These are phyloP conservation scores for Dryoscopus gambensis DNA, from an alignment of 2,113 vertebrate species.

Conservation along the genomic window DNA sequence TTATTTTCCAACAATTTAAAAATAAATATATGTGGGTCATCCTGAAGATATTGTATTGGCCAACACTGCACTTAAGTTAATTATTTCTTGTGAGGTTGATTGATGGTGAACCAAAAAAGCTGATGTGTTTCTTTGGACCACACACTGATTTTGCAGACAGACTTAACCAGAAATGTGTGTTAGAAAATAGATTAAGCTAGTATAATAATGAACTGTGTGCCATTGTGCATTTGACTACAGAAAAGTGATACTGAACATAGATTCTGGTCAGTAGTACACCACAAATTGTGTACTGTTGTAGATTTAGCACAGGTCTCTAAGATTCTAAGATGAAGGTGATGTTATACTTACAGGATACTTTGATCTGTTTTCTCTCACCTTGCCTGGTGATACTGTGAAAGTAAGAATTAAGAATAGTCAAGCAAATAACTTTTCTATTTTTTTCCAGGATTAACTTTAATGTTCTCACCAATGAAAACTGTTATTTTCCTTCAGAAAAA, in stretches of 20 bases:
- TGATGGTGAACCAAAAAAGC: neutral
- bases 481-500: neutral
- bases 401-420: neutral
- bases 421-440: neutral
- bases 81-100: neutral
- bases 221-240: neutral
- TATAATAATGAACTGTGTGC: neutral
- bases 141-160: neutral
- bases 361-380: neutral
- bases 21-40: neutral
- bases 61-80: neutral
- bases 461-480: neutral
- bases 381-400: neutral
- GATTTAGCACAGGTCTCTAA: neutral
- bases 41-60: neutral
- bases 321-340: neutral
- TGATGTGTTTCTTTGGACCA: neutral
- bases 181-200: neutral
- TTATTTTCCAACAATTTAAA: neutral
- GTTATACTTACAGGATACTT: neutral
- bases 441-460: neutral
- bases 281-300: neutral
- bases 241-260: neutral
- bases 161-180: neutral
- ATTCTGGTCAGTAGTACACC: neutral